phyloP scores from a whole-genome alignment of 2,888 invertebrate genomes.

The Tridacna gigas region DNA sequence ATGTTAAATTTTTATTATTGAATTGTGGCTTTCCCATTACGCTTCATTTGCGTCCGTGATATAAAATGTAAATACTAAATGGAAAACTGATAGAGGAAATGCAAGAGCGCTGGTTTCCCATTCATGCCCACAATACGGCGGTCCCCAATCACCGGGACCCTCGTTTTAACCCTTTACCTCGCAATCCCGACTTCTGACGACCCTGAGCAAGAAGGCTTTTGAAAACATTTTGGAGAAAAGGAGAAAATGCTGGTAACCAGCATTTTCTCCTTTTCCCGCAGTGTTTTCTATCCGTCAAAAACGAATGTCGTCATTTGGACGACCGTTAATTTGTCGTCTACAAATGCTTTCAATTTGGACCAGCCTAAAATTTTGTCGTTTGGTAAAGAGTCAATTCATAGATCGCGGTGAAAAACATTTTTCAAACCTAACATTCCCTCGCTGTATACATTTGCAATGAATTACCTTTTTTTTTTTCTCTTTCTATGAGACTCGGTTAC shows the following conservation, averaged over 20 bases:
- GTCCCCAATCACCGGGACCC: constrained; percentile 16
- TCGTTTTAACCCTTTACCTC: no score
- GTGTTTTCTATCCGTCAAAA: no score
- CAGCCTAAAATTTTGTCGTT: no score
- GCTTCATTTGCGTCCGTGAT: constrained; percentile 60
- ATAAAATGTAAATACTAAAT: constrained; percentile 66
- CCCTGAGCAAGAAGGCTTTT: no score
- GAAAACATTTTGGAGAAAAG: no score
- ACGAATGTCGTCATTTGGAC: no score
- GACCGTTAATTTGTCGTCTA: no score
- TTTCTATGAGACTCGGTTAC: not conserved
- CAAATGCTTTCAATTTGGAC: no score
- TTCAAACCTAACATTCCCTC: constrained; percentile 26
- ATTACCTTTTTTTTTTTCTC: constrained; percentile 30
- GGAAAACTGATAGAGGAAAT: constrained; percentile 45
- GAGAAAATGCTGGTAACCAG: no score
- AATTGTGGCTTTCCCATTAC: constrained; percentile 53
- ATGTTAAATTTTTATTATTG: constrained; percentile 64
- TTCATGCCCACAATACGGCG: constrained; percentile 39
- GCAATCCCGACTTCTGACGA: no score
- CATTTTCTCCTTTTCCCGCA: no score
- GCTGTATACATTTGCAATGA: constrained; percentile 42
- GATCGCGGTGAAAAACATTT: constrained; percentile 32
- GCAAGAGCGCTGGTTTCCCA: constrained; percentile 43
- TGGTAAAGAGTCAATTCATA: no score